Evolutionary conservation across 2,888 invertebrate species (phyloP), one percentile per base, ranked within the genome.

Genomic region (Drosophila lacicola): DNA sequence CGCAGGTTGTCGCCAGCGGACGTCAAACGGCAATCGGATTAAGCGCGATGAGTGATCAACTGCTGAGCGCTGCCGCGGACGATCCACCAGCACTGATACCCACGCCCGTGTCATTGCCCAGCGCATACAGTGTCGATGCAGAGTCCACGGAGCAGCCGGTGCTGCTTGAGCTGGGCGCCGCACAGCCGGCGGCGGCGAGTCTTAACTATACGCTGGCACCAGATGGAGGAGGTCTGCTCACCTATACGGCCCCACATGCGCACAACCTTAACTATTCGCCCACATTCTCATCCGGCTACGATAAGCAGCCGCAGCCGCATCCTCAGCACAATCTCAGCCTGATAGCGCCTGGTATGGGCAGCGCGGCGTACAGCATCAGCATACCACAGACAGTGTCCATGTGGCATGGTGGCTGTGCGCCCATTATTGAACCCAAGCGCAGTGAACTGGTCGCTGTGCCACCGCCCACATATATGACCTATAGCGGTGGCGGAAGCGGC

Each of bases 371-470:
- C 53, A 74, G 80, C 66, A 60, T 86, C 44, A 85, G 82, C 46
- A 89, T 91, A 54, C 91, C 91, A 4, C 91, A 92, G 66, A 82
- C 90, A 0, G 91, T 92, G 14, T 89, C 89, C 57, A 82, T 89
- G 67, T 91, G 91, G 91, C 78, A 82, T 17, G 70, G 74, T 1
- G 57, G 69, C 6, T 70, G 63, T 3, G 13, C 54, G 3, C 51
- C 56, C 25, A 41, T 64, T 6, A 44, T 64, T 6, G 78, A 86
- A 0, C 33, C 51, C 3, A 87, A 84, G 9, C 70, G 78, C 10
- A 61, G 51, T 11, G 90, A 91, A 29, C 70, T 90, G 10, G 91
- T 76, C 0, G 41, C 76, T 2, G 76, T 90, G 36, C 90, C 91
- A 21, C 82, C 91, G 8, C 83, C 91, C 10, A 80, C 88, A 55